Evolutionary conservation across 2,113 vertebrate species (phyloP).

Genomic region (Cyanoramphus novaezelandiae): DNA sequence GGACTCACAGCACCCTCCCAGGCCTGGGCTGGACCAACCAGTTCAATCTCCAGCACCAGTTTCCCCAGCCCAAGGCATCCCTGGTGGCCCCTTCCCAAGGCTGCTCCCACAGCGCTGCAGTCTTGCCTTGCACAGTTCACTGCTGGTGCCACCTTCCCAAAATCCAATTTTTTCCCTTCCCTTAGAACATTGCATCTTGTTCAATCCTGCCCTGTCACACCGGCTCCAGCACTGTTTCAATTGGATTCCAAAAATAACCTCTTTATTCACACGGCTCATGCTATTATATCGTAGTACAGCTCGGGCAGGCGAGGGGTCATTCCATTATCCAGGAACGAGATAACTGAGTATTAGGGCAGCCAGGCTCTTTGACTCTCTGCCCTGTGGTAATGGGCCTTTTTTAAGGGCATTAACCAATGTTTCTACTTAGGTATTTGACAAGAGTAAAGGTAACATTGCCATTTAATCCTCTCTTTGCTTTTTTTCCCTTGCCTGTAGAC

Average conservation of each 20-base stretch:
- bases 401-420: constrained; percentile 73
- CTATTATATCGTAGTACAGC: constrained; percentile 77
- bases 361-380: constrained; percentile 74
- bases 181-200: constrained; percentile 64
- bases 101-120: rapidly evolving
- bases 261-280: constrained; percentile 81
- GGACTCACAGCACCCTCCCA: neutral
- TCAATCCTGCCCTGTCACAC: constrained; percentile 73
- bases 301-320: constrained; percentile 80
- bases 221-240: constrained; percentile 75
- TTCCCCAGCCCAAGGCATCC: rapidly evolving
- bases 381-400: constrained; percentile 74
- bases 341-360: constrained; percentile 77
- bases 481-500: neutral
- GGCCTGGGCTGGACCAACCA: neutral
- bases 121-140: neutral
- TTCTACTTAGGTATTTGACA: constrained; percentile 73
- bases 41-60: neutral
- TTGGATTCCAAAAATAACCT: constrained; percentile 83
- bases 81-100: rapidly evolving
- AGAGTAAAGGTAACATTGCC: constrained; percentile 69
- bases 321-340: constrained; percentile 83
- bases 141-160: constrained; percentile 24
- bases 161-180: constrained; percentile 64
- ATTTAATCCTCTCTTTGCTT: constrained; percentile 50